These are phyloP conservation scores for Grantiella picta DNA, from an alignment of 2,113 vertebrate genomes.

Conservation along the genomic window DNA sequence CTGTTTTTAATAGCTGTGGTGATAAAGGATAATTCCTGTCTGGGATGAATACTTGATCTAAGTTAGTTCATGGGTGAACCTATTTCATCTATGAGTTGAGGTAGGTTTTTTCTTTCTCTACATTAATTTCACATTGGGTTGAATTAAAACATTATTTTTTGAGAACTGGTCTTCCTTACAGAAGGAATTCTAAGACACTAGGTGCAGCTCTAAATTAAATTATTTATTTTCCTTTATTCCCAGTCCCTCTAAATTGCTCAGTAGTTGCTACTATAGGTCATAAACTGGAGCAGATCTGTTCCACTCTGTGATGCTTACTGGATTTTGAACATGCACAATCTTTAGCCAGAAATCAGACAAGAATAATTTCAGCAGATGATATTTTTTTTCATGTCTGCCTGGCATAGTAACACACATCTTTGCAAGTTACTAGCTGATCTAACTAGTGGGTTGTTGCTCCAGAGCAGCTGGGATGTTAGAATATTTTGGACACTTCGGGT, in stretches of 20 bases:
- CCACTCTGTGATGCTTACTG: neutral
- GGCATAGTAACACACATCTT: neutral
- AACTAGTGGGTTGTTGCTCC: neutral
- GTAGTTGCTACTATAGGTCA: neutral
- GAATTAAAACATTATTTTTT: neutral
- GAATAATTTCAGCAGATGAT: neutral
- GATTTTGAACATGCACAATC: neutral
- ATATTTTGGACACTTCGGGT: neutral
- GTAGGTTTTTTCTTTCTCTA: neutral
- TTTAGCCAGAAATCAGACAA: neutral
- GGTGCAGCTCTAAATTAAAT: neutral
- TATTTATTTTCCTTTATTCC: neutral
- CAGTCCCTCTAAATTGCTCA: neutral
- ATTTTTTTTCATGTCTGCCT: neutral
- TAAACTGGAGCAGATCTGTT: neutral
- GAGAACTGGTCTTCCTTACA: neutral
- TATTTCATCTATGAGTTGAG: neutral
- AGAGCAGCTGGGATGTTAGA: neutral
- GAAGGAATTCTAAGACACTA: neutral
- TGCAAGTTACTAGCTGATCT: neutral
- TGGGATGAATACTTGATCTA: neutral
- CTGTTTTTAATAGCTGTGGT: neutral
- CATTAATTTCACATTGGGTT: neutral
- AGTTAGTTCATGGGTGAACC: neutral
- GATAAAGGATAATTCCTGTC: neutral